Evolutionary conservation across 2,888 invertebrate species (phyloP).

Genomic region (Dexiosoma caninum): DNA sequence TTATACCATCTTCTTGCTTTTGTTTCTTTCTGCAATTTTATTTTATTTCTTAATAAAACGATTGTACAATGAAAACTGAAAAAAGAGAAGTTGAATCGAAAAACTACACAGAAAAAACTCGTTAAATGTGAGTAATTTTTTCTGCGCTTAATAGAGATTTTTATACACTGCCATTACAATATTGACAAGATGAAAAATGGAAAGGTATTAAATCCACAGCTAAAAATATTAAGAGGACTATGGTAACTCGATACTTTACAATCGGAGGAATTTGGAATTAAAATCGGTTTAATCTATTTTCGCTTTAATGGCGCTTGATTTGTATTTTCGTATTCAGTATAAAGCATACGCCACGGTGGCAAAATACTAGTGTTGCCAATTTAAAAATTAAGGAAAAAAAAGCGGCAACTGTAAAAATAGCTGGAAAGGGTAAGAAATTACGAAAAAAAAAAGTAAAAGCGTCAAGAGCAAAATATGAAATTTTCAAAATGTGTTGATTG

Average conservation of each 20-base stretch:
- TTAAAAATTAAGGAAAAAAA: too few relatives aligned
- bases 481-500: too few relatives aligned
- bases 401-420: too few relatives aligned
- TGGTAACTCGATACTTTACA: too few relatives aligned
- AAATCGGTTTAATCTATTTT: too few relatives aligned
- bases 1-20: conserved; percentile 28
- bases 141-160: neutral
- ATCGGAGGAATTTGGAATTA: too few relatives aligned
- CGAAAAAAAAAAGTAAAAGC: too few relatives aligned
- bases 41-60: conserved; percentile 39
- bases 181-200: conserved; percentile 21
- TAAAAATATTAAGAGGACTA: neutral
- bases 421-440: too few relatives aligned
- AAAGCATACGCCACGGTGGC: neutral
- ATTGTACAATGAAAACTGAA: conserved; percentile 33
- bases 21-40: neutral
- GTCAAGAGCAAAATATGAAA: too few relatives aligned
- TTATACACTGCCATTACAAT: conserved; percentile 13
- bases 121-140: conserved; percentile 26
- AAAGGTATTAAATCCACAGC: conserved; percentile 21
- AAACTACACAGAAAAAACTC: conserved; percentile 26
- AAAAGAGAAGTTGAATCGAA: conserved; percentile 5
- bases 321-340: neutral
- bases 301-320: neutral
- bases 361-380: too few relatives aligned